A percentile compares a stretch with the other conserved stretches of the same genome.
Conservation (phyloP, 2,888 invertebrate genomes). For the Neoascia interrupta region DNA sequence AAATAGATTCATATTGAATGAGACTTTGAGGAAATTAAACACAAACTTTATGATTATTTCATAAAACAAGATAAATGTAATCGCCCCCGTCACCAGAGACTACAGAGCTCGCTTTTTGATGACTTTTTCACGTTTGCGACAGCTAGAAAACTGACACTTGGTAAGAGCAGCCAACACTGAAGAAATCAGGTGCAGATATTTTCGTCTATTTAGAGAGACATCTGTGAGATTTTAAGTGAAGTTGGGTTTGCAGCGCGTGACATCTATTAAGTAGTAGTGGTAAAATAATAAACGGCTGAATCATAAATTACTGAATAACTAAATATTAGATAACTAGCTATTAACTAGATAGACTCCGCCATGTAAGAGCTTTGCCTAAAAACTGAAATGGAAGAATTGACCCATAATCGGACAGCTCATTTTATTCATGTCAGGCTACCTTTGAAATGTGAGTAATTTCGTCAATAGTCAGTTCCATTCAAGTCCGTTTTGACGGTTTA, state of each 20-base stretch:
- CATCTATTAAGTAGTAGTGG: background rate
- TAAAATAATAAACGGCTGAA: no score
- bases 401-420: no score
- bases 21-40: conserved; percentile 18
- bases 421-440: no score
- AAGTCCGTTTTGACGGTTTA: no score
- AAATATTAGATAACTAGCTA: no score
- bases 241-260: background rate
- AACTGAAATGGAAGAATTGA: no score
- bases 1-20: conserved; percentile 73
- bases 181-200: no score
- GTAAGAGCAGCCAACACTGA: conserved; percentile 24
- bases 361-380: no score
- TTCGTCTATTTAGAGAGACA: conserved; percentile 1
- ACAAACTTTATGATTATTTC: conserved; percentile 37
- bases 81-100: conserved; percentile 47
- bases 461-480: no score
- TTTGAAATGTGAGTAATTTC: no score
- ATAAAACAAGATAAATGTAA: conserved; percentile 54
- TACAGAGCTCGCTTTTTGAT: conserved; percentile 1
- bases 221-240: conserved; percentile 1
- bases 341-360: no score
- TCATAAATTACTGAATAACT: no score
- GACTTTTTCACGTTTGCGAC: conserved; percentile 46
- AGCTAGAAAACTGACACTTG: conserved; percentile 42